phyloP scores from a whole-genome alignment of 2,797 vertebrate genomes.

The Rhynchonycteris naso region DNA sequence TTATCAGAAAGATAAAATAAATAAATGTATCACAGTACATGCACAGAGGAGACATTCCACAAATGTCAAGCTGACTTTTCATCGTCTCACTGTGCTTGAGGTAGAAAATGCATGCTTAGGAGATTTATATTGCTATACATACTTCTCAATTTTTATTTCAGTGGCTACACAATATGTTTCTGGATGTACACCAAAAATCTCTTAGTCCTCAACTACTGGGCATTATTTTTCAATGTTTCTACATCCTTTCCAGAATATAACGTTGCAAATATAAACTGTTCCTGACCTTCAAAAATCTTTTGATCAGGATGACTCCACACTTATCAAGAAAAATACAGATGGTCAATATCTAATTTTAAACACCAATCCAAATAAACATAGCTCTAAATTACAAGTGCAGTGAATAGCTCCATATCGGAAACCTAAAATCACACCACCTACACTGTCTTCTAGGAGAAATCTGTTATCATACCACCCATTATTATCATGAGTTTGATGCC shows the following conservation, averaged over 20 bases:
- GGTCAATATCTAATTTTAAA: constrained; percentile 76
- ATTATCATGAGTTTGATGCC: constrained; percentile 1
- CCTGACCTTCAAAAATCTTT: constrained; percentile 56
- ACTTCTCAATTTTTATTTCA: constrained; percentile 44
- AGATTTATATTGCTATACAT: background rate
- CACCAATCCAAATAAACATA: constrained; percentile 61
- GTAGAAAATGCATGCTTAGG: background rate
- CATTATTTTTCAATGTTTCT: constrained; percentile 43
- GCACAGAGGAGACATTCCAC: background rate
- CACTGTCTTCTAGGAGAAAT: constrained; percentile 39
- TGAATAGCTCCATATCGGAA: constrained; percentile 1
- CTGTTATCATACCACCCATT: background rate
- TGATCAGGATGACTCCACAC: constrained; percentile 60
- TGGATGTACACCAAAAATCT: background rate
- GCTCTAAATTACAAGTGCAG: constrained; percentile 65
- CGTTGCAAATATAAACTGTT: constrained; percentile 56
- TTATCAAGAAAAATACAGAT: constrained; percentile 73
- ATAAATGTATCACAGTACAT: background rate
- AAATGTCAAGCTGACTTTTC: background rate
- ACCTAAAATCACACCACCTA: constrained; percentile 57
- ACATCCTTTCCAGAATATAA: constrained; percentile 54
- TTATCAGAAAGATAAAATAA: constrained; percentile 19
- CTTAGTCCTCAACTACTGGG: background rate
- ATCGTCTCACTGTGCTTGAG: background rate
- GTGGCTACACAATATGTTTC: background rate